phyloP scores from a whole-genome alignment of 2,888 invertebrate species.

The Bellardia pandia region DNA sequence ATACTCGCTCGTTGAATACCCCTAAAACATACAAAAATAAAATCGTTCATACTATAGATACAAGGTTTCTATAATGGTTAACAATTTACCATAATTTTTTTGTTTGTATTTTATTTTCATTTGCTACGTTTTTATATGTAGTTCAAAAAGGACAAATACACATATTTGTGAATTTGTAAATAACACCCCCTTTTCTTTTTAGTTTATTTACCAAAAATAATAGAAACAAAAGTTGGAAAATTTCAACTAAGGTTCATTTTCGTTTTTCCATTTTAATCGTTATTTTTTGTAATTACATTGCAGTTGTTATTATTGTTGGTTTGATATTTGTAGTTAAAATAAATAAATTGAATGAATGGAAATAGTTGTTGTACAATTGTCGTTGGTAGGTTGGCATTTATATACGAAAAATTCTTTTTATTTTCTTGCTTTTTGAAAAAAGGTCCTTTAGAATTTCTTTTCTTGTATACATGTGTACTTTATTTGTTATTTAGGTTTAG shows the following conservation, averaged over 20 bases:
- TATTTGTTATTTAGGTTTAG: background rate
- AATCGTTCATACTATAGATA: background rate
- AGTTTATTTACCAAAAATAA: background rate
- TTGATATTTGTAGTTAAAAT: constrained; percentile 9
- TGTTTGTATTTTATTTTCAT: constrained; percentile 28
- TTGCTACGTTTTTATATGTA: constrained; percentile 16
- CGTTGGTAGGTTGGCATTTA: constrained; percentile 19
- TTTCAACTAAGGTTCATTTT: constrained; percentile 15
- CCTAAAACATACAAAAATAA: background rate
- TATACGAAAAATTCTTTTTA: background rate
- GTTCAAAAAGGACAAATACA: constrained; percentile 57
- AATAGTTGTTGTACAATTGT: constrained; percentile 17
- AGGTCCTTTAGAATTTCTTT: constrained; percentile 1
- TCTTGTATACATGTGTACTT: background rate
- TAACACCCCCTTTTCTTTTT: constrained; percentile 24
- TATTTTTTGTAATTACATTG: constrained; percentile 9
- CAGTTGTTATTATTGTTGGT: background rate
- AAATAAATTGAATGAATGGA: background rate
- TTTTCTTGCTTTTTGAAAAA: background rate
- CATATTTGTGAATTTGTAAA: constrained; percentile 28
- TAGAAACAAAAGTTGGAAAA: background rate
- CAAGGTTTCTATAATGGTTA: constrained; percentile 21
- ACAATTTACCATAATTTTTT: constrained; percentile 21
- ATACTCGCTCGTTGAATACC: constrained; percentile 19
- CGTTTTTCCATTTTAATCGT: constrained; percentile 22